Evolutionary conservation across 2,113 vertebrate genomes (phyloP).

Genomic region (Mus spicilegus): DNA sequence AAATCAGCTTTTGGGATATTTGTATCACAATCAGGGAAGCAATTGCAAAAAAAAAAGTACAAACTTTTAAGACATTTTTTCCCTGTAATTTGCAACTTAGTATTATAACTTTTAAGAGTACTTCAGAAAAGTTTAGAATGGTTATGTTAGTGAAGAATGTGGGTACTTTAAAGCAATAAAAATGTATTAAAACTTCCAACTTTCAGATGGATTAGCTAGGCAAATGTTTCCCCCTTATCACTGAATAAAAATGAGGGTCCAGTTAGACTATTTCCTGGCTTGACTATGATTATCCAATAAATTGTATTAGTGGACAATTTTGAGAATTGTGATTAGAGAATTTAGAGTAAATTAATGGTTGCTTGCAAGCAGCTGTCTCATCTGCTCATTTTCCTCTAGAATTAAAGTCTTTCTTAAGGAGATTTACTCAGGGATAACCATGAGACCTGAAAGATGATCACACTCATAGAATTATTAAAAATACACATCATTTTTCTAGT

Average conservation of each 20-base stretch:
- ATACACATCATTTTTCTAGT: conserved; percentile 9
- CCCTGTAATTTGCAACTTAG: background rate
- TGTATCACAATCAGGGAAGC: background rate
- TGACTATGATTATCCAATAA: conserved; percentile 55
- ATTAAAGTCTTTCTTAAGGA: conserved; percentile 56
- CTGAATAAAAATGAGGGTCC: conserved; percentile 33
- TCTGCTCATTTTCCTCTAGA: conserved; percentile 23
- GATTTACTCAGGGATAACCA: conserved; percentile 50
- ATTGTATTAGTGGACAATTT: conserved; percentile 41
- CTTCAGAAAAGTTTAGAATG: background rate
- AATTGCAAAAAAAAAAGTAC: background rate
- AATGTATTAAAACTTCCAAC: background rate
- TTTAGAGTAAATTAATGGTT: conserved; percentile 27
- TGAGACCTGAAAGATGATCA: conserved; percentile 27
- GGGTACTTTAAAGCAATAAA: conserved; percentile 6
- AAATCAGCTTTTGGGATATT: background rate
- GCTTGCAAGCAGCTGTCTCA: conserved; percentile 18
- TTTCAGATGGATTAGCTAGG: conserved; percentile 3
- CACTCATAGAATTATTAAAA: conserved; percentile 41
- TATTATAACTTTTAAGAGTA: background rate
- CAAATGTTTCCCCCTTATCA: background rate
- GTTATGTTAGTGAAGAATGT: conserved; percentile 9
- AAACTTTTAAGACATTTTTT: background rate
- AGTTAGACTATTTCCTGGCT: background rate
- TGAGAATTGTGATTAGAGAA: conserved; percentile 56